phyloP scores from a whole-genome alignment of 2,888 invertebrate genomes.

The Dryococelus australis region DNA sequence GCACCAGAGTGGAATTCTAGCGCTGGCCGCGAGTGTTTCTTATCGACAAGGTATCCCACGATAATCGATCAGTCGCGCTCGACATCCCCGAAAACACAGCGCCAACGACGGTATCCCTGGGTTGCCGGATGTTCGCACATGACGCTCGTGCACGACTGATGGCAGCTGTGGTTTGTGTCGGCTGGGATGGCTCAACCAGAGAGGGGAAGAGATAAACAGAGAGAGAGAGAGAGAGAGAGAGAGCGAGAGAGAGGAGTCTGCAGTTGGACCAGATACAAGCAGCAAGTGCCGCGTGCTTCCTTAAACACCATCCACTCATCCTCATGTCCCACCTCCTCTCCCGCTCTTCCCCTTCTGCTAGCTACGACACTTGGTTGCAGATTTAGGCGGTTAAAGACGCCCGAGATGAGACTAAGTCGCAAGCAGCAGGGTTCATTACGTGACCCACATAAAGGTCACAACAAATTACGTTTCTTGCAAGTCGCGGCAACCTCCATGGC shows the following conservation, averaged over 20 bases:
- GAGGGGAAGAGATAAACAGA: neutral
- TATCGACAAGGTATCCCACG: too few species aligned
- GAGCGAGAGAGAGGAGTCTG: neutral
- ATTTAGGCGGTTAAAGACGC: neutral
- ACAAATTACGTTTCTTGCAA: too few species aligned
- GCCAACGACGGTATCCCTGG: neutral
- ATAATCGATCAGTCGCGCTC: neutral
- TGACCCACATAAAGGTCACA: too few species aligned
- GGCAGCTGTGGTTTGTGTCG: constrained; percentile 2
- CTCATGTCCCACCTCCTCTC: neutral
- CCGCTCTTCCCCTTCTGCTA: neutral
- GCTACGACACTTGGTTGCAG: neutral
- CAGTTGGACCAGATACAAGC: neutral
- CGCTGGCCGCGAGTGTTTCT: too few species aligned
- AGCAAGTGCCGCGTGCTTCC: neutral
- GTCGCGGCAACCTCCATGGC: too few species aligned
- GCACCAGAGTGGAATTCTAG: too few species aligned
- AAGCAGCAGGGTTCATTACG: too few species aligned
- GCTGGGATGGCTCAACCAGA: neutral
- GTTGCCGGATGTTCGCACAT: neutral
- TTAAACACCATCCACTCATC: constrained; percentile 2
- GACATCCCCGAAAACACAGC: neutral
- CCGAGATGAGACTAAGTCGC: neutral
- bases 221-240: neutral
- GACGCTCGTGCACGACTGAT: neutral